Percentiles rank a stretch among this genome's conserved stretches.
phyloP scores from a whole-genome alignment of 2,888 invertebrate genomes.

The Neocrepidodera transversa region DNA sequence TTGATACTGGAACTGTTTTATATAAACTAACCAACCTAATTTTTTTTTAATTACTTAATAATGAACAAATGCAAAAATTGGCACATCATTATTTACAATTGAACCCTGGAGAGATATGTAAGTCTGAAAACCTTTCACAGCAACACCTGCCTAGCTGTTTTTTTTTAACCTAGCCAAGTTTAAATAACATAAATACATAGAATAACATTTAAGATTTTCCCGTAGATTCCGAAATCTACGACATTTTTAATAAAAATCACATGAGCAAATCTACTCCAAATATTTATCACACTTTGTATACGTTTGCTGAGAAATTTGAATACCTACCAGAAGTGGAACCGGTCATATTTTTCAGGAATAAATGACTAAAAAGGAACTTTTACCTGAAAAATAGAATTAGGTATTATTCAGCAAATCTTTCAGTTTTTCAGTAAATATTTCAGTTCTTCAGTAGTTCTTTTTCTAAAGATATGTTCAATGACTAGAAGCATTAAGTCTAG shows the following conservation, averaged over 20 bases:
- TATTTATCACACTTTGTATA: constrained; percentile 31
- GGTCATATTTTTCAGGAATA: no score
- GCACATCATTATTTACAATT: constrained; percentile 61
- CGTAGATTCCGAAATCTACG: constrained; percentile 34
- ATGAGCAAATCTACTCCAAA: constrained; percentile 44
- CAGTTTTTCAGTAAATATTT: no score
- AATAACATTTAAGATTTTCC: constrained; percentile 42
- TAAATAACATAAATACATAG: constrained; percentile 54
- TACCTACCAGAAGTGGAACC: no score
- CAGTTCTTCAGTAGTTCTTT: no score
- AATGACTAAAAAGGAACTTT: no score
- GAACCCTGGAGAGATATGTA: constrained; percentile 63
- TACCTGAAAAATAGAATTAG: no score
- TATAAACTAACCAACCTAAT: constrained; percentile 42
- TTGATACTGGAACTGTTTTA: constrained; percentile 29
- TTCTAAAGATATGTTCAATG: no score
- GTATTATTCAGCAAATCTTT: no score
- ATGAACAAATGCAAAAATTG: constrained; percentile 56
- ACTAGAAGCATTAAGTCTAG: no score
- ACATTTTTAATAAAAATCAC: constrained; percentile 43
- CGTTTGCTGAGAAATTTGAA: no score
- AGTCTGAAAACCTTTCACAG: constrained; percentile 55
- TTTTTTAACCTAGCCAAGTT: constrained; percentile 42
- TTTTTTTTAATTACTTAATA: constrained; percentile 40
- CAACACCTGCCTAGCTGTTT: constrained; percentile 49